Evolutionary conservation across 1,140 invertebrate genomes (phyloP).

Genomic region (Bombus turneri): DNA sequence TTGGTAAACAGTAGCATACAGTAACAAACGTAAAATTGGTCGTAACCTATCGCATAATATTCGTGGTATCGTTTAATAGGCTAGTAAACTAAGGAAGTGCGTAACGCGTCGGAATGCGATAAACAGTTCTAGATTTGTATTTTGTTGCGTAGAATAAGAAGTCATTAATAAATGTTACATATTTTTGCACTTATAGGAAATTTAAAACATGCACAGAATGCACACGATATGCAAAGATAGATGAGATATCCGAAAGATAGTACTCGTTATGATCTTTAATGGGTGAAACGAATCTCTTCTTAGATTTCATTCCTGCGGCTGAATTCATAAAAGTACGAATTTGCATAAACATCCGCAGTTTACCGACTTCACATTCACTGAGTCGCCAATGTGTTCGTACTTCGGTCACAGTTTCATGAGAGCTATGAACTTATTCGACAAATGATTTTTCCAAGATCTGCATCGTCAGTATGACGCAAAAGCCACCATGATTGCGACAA

Average conservation of each 20-base stretch:
- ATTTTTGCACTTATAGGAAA: no score
- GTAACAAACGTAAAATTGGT: background rate
- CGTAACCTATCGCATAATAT: background rate
- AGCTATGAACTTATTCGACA: background rate
- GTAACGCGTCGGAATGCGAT: background rate
- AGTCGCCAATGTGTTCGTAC: background rate
- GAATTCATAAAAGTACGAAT: background rate
- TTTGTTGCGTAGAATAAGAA: background rate
- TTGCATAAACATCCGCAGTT: background rate
- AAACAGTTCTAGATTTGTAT: background rate
- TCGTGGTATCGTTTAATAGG: slow-evolving; percentile 12
- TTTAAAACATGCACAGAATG: no score
- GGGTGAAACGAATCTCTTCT: background rate
- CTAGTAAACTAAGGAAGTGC: slow-evolving; percentile 8
- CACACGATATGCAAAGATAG: no score
- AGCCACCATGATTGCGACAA: background rate
- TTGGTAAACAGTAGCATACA: background rate
- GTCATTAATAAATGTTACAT: no score
- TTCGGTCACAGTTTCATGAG: slow-evolving; percentile 4
- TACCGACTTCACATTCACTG: background rate
- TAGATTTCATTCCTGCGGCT: background rate
- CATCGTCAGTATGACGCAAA: background rate
- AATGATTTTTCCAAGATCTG: background rate
- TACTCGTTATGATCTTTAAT: no score
- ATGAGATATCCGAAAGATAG: no score